These are phyloP conservation scores for Acromyrmex charruanus DNA, from an alignment of 1,140 invertebrate genomes.

Conservation along the genomic window DNA sequence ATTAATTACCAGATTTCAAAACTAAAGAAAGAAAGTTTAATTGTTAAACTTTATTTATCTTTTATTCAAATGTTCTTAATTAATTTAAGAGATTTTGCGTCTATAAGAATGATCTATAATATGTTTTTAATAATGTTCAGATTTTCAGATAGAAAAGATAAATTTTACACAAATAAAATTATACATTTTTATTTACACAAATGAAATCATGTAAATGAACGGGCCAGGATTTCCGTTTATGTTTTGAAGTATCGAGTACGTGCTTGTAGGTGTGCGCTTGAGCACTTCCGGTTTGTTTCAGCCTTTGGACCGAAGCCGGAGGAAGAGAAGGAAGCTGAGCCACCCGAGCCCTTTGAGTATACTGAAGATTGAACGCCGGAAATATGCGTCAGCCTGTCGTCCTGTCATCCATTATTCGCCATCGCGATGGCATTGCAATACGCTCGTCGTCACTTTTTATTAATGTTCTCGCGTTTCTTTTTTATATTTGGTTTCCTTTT, in stretches of 20 bases:
- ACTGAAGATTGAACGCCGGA: slow-evolving; percentile 90
- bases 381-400: neutral
- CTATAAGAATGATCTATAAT: neutral
- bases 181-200: neutral
- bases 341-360: slow-evolving; percentile 98
- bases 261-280: slow-evolving; percentile 6
- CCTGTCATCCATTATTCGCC: neutral
- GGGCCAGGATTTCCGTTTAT: neutral
- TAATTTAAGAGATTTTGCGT: neutral
- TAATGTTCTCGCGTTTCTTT: slow-evolving; percentile 18
- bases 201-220: neutral
- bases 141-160: neutral
- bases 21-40: neutral
- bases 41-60: neutral
- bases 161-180: neutral
- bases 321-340: slow-evolving; percentile 98
- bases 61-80: slow-evolving; percentile 5
- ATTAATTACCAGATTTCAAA: neutral
- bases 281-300: slow-evolving; percentile 79
- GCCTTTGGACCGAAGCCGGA: slow-evolving; percentile 97
- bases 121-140: neutral
- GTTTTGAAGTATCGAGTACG: neutral
- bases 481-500: slow-evolving; percentile 23
- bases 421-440: neutral
- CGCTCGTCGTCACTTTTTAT: neutral